Base-by-base conservation (phyloP, 2,888 invertebrate species). In the Craniophora ligustri region DNA sequence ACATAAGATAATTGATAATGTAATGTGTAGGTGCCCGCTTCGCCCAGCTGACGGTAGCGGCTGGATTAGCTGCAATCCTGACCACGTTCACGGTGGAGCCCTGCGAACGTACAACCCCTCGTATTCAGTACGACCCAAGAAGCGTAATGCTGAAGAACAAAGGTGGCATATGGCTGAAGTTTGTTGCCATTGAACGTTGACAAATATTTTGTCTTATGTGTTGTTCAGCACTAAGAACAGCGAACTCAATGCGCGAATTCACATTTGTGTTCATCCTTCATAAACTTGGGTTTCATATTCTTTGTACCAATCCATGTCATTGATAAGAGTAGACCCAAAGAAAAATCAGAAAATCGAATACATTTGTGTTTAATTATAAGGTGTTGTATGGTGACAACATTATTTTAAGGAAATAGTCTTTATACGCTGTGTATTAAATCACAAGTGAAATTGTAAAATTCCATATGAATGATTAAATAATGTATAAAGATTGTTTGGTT, bases 61-160 rank as follows among this genome's bases (percentile, higher is more conserved):
- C 92, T 2, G 92, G 86, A 1, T 66, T 93, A 45, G 84, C 90
- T 0, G 73, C 82, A 0, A 81, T 89, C 40, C 82, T 93, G 44
- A 82, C 81, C 56, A 77, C 74, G 1, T 87, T 86, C 63, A 32
- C 56, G 7, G 84, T 93, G 51, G 89, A 90, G 62, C 91, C 92
- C 1, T 91, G 92, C 68, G 71, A 83, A 1, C 81, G 75, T 23
- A 93, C 93, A 7, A 88, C 92, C 5, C 68, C 90, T 1, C 70
- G 57, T 4, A 91, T 93, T 51, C 75, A 87, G 19, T 93, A 92
- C 68, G 93, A 93, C 48, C 81, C 93, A 1, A 78, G 93, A 44
- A 93, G 93, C 56, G 89, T 93, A 15, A 88, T 93, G 88, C 81
- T 93, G 10, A 93, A 92, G 75, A 93, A 92, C 71, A 89, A 88